Evolutionary conservation across 2,888 invertebrate species (phyloP), one percentile per base, ranked within the genome.

Genomic region (Sialis lutaria): DNA sequence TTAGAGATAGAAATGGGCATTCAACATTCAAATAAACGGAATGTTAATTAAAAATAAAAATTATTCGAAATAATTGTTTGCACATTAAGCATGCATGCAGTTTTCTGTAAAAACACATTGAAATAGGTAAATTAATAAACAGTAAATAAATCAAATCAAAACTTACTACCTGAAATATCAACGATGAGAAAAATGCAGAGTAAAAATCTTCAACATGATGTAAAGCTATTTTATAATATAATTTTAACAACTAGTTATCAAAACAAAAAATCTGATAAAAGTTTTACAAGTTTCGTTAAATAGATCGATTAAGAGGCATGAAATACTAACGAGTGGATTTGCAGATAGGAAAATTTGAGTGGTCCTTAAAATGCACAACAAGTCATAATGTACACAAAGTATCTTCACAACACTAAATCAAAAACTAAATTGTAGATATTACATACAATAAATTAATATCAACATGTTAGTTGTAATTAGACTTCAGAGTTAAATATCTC

Each of bases 341-440:
- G 62, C 62, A 47, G 59, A 59, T 70, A 74, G 75, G 75, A 75
- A 75, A 72, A 67, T 76, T 81, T 81, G 80, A 81, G 79, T 79
- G 80, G 80, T 81, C 81, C 80, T 81, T 80, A 79, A 64, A 65
- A 67, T 67, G 67, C 64, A 65, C 63, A 67, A 45, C 34, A 45
- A 30, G 34, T 8, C 35, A 33, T 13, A 12, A 31, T 22, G 56
- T 57, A 63, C 60, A 64, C 63, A 65, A 64, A 64, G 63, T 62
- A 63, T 61, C 62, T 60, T 45, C 62, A 63, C 64, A 65, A 67
- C 64, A 65, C 57, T 57, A 54, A 61, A 60, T 58, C 12, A 37
- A 37, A 22, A 22, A 22, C 22, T 22, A 22, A 22, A 22, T 22
- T 22, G 22, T 22, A 22, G 22, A 22, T 22, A 22, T 22, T 22